Conservation (phyloP, 2,888 invertebrate species). For the Synergus laeviventris region DNA sequence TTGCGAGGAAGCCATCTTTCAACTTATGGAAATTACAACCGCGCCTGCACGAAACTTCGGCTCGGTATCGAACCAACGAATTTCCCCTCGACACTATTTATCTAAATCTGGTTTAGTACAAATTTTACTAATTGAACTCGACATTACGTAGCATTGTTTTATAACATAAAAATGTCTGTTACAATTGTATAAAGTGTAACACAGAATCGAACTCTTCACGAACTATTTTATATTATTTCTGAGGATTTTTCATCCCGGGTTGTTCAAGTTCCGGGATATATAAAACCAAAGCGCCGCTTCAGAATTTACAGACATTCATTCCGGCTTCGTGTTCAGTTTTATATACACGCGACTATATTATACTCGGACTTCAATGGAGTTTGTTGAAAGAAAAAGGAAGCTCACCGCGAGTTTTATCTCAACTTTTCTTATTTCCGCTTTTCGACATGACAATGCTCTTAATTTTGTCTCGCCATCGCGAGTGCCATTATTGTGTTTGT, state of each 20-base stretch:
- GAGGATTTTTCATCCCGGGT: neutral
- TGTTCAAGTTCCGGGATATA: neutral
- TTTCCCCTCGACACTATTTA: neutral
- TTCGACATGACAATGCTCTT: conserved; percentile 73
- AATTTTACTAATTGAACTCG: neutral
- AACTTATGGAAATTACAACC: conserved; percentile 71
- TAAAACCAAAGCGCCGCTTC: conserved; percentile 26
- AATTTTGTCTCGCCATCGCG: conserved; percentile 64
- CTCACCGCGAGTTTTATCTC: conserved; percentile 56
- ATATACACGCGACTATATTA: conserved; percentile 42
- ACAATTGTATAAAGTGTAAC: too few species aligned
- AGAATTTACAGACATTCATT: conserved; percentile 53
- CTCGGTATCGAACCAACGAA: conserved; percentile 50
- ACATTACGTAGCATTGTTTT: too few species aligned
- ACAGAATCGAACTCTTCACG: too few species aligned
- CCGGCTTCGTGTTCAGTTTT: neutral
- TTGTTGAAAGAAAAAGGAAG: conserved; percentile 19
- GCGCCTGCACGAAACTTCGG: conserved; percentile 54
- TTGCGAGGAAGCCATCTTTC: conserved; percentile 69
- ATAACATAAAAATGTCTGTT: too few species aligned
- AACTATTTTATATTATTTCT: neutral
- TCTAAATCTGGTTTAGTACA: neutral
- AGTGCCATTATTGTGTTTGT: conserved; percentile 33
- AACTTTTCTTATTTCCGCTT: conserved; percentile 71
- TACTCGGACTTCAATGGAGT: conserved; percentile 30